A percentile compares a stretch with the other conserved stretches of the same genome.
phyloP scores from a whole-genome alignment of 2,113 vertebrate genomes.

The Oreochromis niloticus region DNA sequence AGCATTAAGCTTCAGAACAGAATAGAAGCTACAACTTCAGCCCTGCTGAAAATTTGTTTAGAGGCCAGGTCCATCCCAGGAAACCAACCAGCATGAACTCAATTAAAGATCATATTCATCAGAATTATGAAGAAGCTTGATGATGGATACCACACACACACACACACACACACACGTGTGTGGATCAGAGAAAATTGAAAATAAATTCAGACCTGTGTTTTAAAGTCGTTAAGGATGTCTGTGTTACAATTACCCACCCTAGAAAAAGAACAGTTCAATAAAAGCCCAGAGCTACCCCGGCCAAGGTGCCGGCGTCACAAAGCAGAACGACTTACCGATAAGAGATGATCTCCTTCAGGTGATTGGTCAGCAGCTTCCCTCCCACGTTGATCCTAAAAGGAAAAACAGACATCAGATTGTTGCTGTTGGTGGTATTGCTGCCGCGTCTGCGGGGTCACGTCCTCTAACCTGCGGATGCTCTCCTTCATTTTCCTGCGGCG shows the following conservation, averaged over 20 bases:
- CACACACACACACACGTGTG: not conserved
- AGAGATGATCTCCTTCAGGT: constrained; percentile 97
- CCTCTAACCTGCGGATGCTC: constrained; percentile 85
- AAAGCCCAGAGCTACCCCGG: not conserved
- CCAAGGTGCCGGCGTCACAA: not conserved
- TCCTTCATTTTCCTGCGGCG: constrained; percentile 94
- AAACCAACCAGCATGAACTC: not conserved
- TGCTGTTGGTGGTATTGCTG: accelerated
- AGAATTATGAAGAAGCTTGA: not conserved
- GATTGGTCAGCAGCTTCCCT: constrained; percentile 95
- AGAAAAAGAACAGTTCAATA: not conserved
- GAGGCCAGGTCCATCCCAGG: not conserved
- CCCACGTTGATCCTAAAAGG: constrained; percentile 90
- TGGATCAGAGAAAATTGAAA: not conserved
- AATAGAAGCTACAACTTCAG: not conserved
- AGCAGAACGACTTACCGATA: constrained; percentile 78
- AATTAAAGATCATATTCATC: too few relatives aligned
- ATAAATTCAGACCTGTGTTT: not conserved
- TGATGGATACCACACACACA: not conserved
- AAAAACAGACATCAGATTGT: not conserved
- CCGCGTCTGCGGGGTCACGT: accelerated
- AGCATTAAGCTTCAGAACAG: not conserved
- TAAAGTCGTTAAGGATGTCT: not conserved
- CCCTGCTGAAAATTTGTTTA: not conserved
- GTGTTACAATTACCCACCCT: not conserved